phyloP scores from a whole-genome alignment of 2,113 vertebrate genomes.

The Coregonus clupeaformis region DNA sequence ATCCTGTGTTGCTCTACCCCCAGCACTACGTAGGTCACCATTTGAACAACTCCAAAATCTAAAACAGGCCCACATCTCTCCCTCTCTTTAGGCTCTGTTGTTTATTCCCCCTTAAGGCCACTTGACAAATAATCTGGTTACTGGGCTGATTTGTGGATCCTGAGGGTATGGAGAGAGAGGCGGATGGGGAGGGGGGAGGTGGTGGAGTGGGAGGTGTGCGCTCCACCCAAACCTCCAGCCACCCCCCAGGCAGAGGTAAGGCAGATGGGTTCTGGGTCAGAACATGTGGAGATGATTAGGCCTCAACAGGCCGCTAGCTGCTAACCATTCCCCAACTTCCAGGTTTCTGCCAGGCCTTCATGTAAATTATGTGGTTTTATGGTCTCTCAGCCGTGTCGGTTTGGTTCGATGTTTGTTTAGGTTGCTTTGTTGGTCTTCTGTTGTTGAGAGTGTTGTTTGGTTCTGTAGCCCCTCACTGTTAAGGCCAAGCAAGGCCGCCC shows the following conservation, averaged over 20 bases:
- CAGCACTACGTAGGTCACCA: neutral
- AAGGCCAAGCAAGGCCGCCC: neutral
- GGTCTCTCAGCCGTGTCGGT: neutral
- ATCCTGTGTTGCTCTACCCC: neutral
- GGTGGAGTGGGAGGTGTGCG: neutral
- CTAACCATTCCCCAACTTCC: conserved; percentile 1
- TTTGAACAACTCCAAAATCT: conserved; percentile 12
- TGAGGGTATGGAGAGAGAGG: neutral
- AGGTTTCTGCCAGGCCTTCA: neutral
- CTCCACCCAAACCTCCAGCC: conserved; percentile 6
- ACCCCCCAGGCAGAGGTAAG: conserved; percentile 7
- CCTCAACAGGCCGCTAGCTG: neutral
- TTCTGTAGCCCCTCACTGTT: neutral
- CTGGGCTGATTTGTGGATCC: conserved; percentile 20
- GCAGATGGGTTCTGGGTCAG: conserved; percentile 14
- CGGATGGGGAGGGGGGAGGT: neutral
- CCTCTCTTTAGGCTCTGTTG: conserved; percentile 1
- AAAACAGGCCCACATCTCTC: neutral
- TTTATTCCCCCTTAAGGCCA: conserved; percentile 18
- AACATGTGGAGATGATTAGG: conserved; percentile 22
- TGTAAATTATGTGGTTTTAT: neutral
- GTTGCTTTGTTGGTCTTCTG: no score
- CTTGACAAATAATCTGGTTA: conserved; percentile 22
- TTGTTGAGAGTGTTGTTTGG: neutral
- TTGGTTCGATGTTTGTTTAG: neutral